phyloP scores from a whole-genome alignment of 1,140 invertebrate genomes.

The Pogonomyrmex californicus region DNA sequence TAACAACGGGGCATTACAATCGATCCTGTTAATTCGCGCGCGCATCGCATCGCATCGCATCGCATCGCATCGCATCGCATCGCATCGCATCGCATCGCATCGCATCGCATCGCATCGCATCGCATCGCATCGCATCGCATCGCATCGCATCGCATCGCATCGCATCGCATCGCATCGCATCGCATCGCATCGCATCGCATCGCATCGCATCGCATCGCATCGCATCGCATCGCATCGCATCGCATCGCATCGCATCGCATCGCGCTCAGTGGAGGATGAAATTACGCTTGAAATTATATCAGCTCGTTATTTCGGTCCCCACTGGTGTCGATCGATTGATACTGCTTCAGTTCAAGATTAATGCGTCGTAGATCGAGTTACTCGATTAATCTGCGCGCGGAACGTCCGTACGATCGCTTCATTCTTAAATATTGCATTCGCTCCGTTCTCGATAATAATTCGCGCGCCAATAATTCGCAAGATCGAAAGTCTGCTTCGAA shows the following conservation, averaged over 20 bases:
- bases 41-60: slow-evolving; percentile 66
- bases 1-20: slow-evolving; percentile 72
- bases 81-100: slow-evolving; percentile 34
- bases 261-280: slow-evolving; percentile 73
- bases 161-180: slow-evolving; percentile 38
- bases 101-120: slow-evolving; percentile 56
- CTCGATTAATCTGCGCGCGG: slow-evolving; percentile 34
- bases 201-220: slow-evolving; percentile 67
- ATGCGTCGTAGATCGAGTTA: slow-evolving; percentile 44
- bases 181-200: slow-evolving; percentile 64
- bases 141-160: slow-evolving; percentile 52
- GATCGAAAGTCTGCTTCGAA: background rate
- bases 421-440: slow-evolving; percentile 34
- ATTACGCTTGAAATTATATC: slow-evolving; percentile 82
- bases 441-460: background rate
- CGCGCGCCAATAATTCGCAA: background rate
- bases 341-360: slow-evolving; percentile 49
- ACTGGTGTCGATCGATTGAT: slow-evolving; percentile 67
- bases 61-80: slow-evolving; percentile 67
- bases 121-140: slow-evolving; percentile 67
- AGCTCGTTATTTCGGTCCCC: slow-evolving; percentile 73
- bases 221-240: slow-evolving; percentile 62
- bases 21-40: slow-evolving; percentile 78
- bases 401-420: background rate
- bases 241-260: slow-evolving; percentile 20